Evolutionary conservation across 2,113 vertebrate species (phyloP).

Genomic region (Esox niger): DNA sequence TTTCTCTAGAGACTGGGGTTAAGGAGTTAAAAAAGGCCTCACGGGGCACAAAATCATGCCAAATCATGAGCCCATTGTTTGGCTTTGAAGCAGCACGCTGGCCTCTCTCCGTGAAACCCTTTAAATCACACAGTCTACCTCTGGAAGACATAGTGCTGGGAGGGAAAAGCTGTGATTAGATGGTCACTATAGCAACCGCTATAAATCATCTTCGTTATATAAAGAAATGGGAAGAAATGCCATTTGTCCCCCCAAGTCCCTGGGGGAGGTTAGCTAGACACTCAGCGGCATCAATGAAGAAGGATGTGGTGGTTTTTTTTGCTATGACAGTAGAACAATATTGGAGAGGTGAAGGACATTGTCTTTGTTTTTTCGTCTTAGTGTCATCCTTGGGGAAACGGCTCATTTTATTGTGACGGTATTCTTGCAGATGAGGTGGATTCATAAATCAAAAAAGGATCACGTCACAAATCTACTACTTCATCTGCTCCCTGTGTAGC

Average conservation of each 20-base stretch:
- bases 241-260: slow-evolving; percentile 29
- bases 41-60: neutral
- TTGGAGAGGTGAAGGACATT: slow-evolving; percentile 25
- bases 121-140: slow-evolving; percentile 19
- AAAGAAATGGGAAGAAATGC: slow-evolving; percentile 32
- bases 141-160: slow-evolving; percentile 10
- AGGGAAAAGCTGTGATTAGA: slow-evolving; percentile 23
- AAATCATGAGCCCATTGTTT: neutral
- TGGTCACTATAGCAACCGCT: slow-evolving; percentile 41
- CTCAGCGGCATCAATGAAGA: slow-evolving; percentile 26
- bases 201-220: slow-evolving; percentile 35
- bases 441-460: slow-evolving; percentile 48
- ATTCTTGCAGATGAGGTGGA: slow-evolving; percentile 20
- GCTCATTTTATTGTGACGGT: slow-evolving; percentile 34
- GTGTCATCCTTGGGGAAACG: slow-evolving; percentile 35
- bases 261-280: slow-evolving; percentile 21
- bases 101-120: slow-evolving; percentile 30
- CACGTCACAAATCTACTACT: slow-evolving; percentile 32
- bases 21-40: neutral
- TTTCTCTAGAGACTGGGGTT: neutral
- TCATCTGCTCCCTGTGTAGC: neutral
- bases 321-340: slow-evolving; percentile 22
- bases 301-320: slow-evolving; percentile 24
- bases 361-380: slow-evolving; percentile 26
- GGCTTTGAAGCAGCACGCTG: neutral